A percentile compares a stretch with the other conserved stretches of the same genome.
Evolutionary conservation across 2,888 invertebrate genomes (phyloP).

Genomic region (Hyposoter dolosus): DNA sequence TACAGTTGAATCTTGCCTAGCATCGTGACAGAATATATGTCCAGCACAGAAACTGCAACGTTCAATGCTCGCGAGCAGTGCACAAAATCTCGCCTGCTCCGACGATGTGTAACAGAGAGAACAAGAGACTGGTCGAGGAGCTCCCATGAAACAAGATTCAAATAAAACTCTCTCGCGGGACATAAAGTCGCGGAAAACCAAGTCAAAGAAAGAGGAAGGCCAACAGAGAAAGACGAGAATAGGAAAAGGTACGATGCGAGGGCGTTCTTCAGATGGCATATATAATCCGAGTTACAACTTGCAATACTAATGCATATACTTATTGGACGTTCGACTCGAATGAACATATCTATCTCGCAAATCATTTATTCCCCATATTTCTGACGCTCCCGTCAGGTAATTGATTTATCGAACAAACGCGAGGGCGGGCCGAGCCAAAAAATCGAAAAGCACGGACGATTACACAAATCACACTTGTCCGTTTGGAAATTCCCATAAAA

Average conservation of each 20-base stretch:
- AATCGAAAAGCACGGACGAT: no score
- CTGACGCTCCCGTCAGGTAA: no score
- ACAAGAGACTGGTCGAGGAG: conserved; percentile 51
- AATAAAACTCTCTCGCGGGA: conserved; percentile 44
- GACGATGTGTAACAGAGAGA: conserved; percentile 60
- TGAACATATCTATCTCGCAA: not conserved
- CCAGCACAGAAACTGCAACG: conserved; percentile 49
- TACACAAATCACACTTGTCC: no score
- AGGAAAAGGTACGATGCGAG: conserved; percentile 60
- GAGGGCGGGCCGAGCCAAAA: not conserved
- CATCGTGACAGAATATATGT: conserved; percentile 38
- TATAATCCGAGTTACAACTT: conserved; percentile 61
- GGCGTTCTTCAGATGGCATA: conserved; percentile 61
- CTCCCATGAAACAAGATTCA: conserved; percentile 52
- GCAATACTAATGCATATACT: conserved; percentile 4
- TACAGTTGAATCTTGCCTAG: conserved; percentile 61
- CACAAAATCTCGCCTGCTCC: conserved; percentile 44
- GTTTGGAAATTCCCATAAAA: no score
- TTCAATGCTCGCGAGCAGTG: conserved; percentile 50
- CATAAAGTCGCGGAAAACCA: conserved; percentile 34
- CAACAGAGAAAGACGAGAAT: conserved; percentile 36
- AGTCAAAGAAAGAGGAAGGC: conserved; percentile 8
- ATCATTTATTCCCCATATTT: not conserved
- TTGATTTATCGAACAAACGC: not conserved
- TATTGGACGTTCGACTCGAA: not conserved